These are phyloP conservation scores for Thryonomys swinderianus DNA, from an alignment of 2,113 vertebrate genomes.

Conservation along the genomic window DNA sequence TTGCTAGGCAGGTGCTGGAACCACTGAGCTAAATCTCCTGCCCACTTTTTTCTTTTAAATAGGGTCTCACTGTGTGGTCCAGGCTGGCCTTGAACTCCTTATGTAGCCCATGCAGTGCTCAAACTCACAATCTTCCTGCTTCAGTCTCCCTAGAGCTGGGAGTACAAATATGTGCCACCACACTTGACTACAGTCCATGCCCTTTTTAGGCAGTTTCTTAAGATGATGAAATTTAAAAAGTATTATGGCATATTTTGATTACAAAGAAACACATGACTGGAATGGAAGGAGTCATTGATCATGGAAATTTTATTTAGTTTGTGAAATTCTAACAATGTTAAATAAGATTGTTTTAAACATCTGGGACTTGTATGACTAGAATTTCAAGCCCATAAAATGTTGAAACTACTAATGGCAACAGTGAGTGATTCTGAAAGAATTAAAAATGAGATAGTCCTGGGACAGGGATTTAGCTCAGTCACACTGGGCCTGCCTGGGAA, in stretches of 20 bases:
- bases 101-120: not conserved
- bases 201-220: not conserved
- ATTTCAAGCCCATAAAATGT: not conserved
- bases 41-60: too few species aligned
- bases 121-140: not conserved
- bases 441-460: conserved; percentile 52
- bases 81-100: not conserved
- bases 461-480: too few species aligned
- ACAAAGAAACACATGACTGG: not conserved
- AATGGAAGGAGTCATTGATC: not conserved
- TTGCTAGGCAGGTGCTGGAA: too few species aligned
- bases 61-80: too few species aligned
- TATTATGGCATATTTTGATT: not conserved
- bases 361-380: conserved; percentile 12
- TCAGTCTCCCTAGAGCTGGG: not conserved
- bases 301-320: conserved; percentile 29
- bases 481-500: too few species aligned
- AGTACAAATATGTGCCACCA: not conserved
- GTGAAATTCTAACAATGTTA: conserved; percentile 56
- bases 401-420: conserved; percentile 2
- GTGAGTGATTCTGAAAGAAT: conserved; percentile 45
- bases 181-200: not conserved
- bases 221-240: not conserved
- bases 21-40: too few species aligned
- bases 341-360: conserved; percentile 52